Evolutionary conservation across 2,797 vertebrate genomes (phyloP), one percentile per base, ranked within the genome.

Genomic region (Channa striata): DNA sequence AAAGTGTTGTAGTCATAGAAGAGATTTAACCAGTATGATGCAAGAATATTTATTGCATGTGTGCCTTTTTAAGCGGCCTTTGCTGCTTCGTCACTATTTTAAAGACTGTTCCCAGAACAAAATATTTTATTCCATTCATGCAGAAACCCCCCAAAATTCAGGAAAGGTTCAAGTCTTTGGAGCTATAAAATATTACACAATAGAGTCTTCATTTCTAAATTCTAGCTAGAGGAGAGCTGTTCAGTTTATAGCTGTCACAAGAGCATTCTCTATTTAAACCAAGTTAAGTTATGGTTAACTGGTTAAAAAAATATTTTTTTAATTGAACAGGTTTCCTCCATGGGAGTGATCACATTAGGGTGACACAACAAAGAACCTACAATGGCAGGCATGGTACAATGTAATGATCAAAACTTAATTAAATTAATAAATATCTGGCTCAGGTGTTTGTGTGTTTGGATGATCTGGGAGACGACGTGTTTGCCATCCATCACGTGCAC

Each of bases 291-390:
- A 34, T 60, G 81, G 34, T 76, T 79, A 86, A 86, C 73, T 73
- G 77, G 64, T 49, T n/a, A n/a, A 50, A 78, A 72, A 63, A 73
- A 72, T 59, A 77, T 34, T 56, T n/a, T n/a, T 46, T 13, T 47
- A 36, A 30, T 16, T 59, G 8, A 73, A 52, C 56, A 37, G 5
- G 37, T 13, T 68, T 74, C 77, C 79, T 89, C 82, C 80, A 85
- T 62, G 49, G 84, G 83, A 85, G 86, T 64, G 11, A 53, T 53
- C 62, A 23, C 23, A 67, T 61, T 57, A 63, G 52, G 67, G 39
- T 49, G 48, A 63, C 60, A 52, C 36, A 68, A 59, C 39, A 72
- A 63, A 65, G 14, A 53, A 63, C 16, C 12, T 21, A 49, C 44
- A 58, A 64, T 39, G 25, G 53, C 56, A 36, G 33, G 33, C 20